phyloP scores from a whole-genome alignment of 2,113 vertebrate genomes.

The Calypte anna region DNA sequence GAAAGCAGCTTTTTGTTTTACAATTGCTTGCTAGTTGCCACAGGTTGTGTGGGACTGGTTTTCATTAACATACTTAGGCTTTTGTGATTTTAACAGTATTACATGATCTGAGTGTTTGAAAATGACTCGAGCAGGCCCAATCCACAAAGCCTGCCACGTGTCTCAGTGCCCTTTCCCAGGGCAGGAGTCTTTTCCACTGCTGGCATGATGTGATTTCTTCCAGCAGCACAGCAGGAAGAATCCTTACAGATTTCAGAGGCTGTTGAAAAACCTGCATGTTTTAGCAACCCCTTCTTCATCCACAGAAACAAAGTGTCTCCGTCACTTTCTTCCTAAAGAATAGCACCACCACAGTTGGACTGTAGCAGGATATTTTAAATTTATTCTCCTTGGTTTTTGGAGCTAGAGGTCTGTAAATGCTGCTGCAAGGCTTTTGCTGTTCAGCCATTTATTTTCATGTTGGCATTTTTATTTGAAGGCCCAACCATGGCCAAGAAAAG shows the following conservation, averaged over 20 bases:
- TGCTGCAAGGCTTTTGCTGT: constrained; percentile 10
- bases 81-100: constrained; percentile 62
- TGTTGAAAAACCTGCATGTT: not conserved
- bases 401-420: not conserved
- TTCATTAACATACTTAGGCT: constrained; percentile 48
- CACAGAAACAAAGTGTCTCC: not conserved
- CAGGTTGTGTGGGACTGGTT: constrained; percentile 42
- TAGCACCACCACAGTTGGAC: not conserved
- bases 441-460: not conserved
- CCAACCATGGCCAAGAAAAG: constrained; percentile 21
- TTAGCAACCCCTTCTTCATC: not conserved
- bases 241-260: not conserved
- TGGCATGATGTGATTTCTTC: not conserved
- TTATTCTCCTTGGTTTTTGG: not conserved
- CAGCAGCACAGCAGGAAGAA: not conserved
- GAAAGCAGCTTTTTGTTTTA: constrained; percentile 67
- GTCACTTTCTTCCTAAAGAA: not conserved
- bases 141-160: not conserved
- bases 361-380: not conserved
- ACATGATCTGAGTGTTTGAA: constrained; percentile 25
- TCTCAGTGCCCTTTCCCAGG: constrained; percentile 18
- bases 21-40: not conserved
- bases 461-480: constrained; percentile 46
- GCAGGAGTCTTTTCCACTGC: not conserved
- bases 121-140: not conserved